phyloP scores from a whole-genome alignment of 1,140 invertebrate species.

The Zaprionus tsacasi region DNA sequence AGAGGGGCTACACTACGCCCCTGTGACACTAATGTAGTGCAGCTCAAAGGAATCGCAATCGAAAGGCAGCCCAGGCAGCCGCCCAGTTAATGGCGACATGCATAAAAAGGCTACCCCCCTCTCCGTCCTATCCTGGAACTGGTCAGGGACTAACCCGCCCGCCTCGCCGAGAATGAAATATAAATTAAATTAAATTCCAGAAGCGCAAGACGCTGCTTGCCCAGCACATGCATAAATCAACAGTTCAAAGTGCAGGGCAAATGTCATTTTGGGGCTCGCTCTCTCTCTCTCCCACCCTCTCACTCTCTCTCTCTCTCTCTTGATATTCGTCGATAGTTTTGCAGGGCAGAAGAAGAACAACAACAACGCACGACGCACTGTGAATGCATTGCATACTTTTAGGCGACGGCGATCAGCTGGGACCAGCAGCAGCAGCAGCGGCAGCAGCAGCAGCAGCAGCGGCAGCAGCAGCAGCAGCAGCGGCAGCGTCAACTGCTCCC shows the following conservation, averaged over 20 bases:
- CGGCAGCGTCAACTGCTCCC: neutral
- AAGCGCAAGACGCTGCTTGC: constrained; percentile 49
- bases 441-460: neutral
- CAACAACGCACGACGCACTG: neutral
- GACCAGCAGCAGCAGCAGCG: neutral
- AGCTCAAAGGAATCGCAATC: constrained; percentile 47
- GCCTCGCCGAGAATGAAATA: constrained; percentile 59
- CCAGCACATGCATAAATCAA: constrained; percentile 60
- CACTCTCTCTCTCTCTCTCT: constrained; percentile 6
- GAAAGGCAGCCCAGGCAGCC: constrained; percentile 17
- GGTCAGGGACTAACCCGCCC: constrained; percentile 23
- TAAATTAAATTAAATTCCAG: constrained; percentile 79
- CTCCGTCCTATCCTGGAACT: constrained; percentile 1
- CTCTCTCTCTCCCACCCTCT: no score
- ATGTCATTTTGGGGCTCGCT: constrained; percentile 28
- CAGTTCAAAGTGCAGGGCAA: constrained; percentile 58
- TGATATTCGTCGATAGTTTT: constrained; percentile 33
- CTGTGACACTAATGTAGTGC: constrained; percentile 50
- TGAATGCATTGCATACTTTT: constrained; percentile 36
- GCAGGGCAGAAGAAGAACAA: constrained; percentile 11
- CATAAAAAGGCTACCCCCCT: constrained; percentile 51
- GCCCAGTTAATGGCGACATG: constrained; percentile 70
- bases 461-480: neutral
- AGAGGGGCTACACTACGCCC: neutral
- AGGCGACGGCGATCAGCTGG: constrained; percentile 24